phyloP scores from a whole-genome alignment of 64 coral and sea anemone species.

The Pocillopora damicornis region DNA sequence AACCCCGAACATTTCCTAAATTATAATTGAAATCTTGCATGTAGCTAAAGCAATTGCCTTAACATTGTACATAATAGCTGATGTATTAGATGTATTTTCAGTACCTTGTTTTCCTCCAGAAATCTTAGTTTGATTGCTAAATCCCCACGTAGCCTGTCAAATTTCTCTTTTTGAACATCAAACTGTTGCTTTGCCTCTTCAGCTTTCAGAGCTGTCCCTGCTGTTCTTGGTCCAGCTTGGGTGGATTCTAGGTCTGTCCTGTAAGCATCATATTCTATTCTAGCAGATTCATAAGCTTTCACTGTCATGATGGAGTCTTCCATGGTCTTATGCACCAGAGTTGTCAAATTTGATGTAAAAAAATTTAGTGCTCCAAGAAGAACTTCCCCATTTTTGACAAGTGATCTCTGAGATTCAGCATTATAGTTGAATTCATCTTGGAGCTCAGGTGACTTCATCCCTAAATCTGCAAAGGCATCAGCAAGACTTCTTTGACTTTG shows the following conservation, averaged over 20 bases:
- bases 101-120: constrained; percentile 98
- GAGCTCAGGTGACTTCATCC: constrained; percentile 95
- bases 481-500: constrained; percentile 82
- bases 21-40: not conserved
- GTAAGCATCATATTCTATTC: constrained; percentile 99
- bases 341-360: constrained; percentile 88
- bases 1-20: no score
- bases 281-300: constrained; percentile 92
- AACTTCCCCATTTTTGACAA: constrained; percentile 96
- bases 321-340: constrained; percentile 94
- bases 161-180: constrained; percentile 89
- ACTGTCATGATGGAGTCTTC: constrained; percentile 94
- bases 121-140: constrained; percentile 96
- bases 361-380: constrained; percentile 94
- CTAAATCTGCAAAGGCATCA: constrained; percentile 92
- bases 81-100: not conserved
- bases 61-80: not conserved
- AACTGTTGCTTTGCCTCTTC: constrained; percentile 87
- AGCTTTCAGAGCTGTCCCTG: constrained; percentile 59
- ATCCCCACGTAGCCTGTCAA: constrained; percentile 88
- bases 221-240: constrained; percentile 53
- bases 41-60: not conserved
- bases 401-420: constrained; percentile 90
- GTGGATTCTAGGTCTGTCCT: constrained; percentile 85
- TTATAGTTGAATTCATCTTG: constrained; percentile 99